These are phyloP conservation scores for Myathropa florea DNA, from an alignment of 2,888 invertebrate genomes.

Conservation along the genomic window DNA sequence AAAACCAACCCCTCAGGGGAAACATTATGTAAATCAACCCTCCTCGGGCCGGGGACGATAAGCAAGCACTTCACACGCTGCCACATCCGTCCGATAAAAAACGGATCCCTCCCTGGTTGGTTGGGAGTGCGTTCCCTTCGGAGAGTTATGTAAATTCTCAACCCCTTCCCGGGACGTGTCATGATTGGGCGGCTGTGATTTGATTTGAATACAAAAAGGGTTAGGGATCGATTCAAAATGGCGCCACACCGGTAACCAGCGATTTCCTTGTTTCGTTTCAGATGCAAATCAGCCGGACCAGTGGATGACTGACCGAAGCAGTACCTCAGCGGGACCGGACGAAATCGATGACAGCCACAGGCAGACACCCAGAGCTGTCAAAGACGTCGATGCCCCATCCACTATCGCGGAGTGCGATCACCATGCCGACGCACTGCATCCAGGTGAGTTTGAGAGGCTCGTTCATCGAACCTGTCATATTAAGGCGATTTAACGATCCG, in stretches of 20 bases:
- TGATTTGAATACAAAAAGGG: neutral
- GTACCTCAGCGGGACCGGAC: neutral
- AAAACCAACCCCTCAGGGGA: constrained; percentile 72
- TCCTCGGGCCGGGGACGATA: constrained; percentile 17
- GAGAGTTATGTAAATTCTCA: constrained; percentile 69
- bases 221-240: constrained; percentile 39
- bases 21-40: constrained; percentile 73
- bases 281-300: constrained; percentile 31
- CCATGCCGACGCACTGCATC: constrained; percentile 3
- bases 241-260: neutral
- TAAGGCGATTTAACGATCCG: constrained; percentile 51
- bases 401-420: neutral
- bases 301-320: constrained; percentile 29
- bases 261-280: constrained; percentile 16
- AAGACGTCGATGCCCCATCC: constrained; percentile 24
- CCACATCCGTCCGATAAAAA: constrained; percentile 1
- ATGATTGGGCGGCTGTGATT: constrained; percentile 59
- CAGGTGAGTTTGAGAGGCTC: constrained; percentile 38
- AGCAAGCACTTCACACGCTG: constrained; percentile 46
- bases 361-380: constrained; percentile 20
- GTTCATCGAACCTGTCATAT: constrained; percentile 57
- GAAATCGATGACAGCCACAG: neutral
- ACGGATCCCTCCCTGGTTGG: constrained; percentile 28
- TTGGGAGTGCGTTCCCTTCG: neutral
- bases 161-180: constrained; percentile 55